Conservation (phyloP, 2,888 invertebrate genomes). For the Podabrus alpinus region DNA sequence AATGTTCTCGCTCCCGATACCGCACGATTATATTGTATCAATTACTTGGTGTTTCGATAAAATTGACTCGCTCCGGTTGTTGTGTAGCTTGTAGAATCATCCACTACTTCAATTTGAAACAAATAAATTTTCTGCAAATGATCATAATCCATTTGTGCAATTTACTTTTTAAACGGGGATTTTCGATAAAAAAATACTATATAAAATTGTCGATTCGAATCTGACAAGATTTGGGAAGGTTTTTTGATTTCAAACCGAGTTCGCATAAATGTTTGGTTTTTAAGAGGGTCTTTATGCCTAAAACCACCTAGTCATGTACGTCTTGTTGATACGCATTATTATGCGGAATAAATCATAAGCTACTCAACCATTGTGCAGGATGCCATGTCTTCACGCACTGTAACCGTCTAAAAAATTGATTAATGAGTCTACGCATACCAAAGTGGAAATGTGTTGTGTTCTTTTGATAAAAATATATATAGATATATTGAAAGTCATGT, state of each 20-base stretch:
- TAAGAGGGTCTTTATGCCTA: slow-evolving; percentile 6
- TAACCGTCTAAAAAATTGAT: slow-evolving; percentile 28
- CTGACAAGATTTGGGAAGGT: background rate
- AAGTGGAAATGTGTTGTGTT: slow-evolving; percentile 19
- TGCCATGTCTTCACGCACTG: slow-evolving; percentile 25
- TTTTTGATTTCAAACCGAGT: background rate
- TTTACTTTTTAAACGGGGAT: too few species aligned
- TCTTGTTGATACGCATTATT: slow-evolving; percentile 24
- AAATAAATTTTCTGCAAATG: background rate
- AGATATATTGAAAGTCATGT: slow-evolving; percentile 5
- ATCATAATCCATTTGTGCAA: too few species aligned
- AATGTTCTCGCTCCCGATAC: slow-evolving; percentile 38
- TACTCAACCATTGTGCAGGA: slow-evolving; percentile 23
- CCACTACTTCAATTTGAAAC: background rate
- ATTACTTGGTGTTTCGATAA: slow-evolving; percentile 38
- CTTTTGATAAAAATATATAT: slow-evolving; percentile 17
- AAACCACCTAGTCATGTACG: slow-evolving; percentile 14
- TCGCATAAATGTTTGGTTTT: slow-evolving; percentile 11
- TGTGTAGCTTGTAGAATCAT: background rate
- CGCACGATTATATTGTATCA: slow-evolving; percentile 41
- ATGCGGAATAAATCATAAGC: slow-evolving; percentile 25
- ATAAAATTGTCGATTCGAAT: background rate
- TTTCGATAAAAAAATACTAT: too few species aligned
- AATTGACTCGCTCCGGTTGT: slow-evolving; percentile 34
- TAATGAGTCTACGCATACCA: slow-evolving; percentile 24